These are phyloP conservation scores for Pollimyrus isidori DNA, from an alignment of 2,113 vertebrate species.

Conservation along the genomic window DNA sequence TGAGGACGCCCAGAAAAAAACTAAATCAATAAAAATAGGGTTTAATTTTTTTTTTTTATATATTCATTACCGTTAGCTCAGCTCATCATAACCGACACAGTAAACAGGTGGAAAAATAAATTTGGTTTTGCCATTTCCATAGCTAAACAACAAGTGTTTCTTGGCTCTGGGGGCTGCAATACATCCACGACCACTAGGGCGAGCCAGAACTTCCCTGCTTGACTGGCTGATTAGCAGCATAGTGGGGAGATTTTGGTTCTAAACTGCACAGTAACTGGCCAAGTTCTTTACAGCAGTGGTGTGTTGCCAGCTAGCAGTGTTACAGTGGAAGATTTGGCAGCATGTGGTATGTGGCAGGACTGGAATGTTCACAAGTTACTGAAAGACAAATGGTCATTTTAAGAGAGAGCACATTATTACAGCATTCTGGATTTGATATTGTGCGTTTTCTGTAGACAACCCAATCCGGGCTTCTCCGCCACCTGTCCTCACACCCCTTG, in stretches of 20 bases:
- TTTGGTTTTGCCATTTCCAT: neutral
- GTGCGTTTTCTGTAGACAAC: neutral
- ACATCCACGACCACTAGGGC: neutral
- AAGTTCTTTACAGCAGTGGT: conserved; percentile 48
- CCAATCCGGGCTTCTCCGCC: neutral
- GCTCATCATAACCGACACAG: neutral
- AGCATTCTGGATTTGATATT: neutral
- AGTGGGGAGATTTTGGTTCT: conserved; percentile 41
- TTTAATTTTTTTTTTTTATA: conserved; percentile 7
- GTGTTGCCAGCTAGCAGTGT: neutral
- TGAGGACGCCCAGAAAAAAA: neutral
- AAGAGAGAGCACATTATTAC: neutral
- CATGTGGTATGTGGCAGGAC: conserved; percentile 37
- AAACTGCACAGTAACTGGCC: conserved; percentile 52
- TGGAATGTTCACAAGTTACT: conserved; percentile 52
- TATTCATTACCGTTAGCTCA: conserved; percentile 25
- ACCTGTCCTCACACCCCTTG: neutral
- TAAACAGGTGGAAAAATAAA: conserved; percentile 21
- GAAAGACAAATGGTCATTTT: conserved; percentile 51
- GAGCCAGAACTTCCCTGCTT: neutral
- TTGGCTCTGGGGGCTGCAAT: neutral
- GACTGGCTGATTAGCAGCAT: neutral
- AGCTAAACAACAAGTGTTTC: neutral
- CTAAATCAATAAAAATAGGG: conserved; percentile 28
- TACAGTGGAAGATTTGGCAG: conserved; percentile 37